Percentiles rank a stretch among this genome's conserved stretches.
Conservation (phyloP, 2,888 invertebrate species). For the Aspidapion aeneum region DNA sequence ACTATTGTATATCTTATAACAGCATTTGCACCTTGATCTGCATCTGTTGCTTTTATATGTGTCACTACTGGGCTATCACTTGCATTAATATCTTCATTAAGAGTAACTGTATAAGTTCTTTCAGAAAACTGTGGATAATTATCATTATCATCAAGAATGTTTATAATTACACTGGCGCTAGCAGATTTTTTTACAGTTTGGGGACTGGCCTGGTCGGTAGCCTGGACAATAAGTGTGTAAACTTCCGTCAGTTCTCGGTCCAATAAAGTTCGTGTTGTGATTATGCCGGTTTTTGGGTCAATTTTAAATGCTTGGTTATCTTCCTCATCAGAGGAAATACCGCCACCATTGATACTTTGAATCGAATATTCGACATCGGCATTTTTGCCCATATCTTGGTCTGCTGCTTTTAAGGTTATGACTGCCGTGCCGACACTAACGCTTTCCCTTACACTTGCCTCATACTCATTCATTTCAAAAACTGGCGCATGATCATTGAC, state of each 20-base stretch:
- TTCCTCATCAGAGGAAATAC: conserved; percentile 58
- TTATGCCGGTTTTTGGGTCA: conserved; percentile 79
- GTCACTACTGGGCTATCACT: conserved; percentile 81
- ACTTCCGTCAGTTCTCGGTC: conserved; percentile 86
- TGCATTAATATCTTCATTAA: conserved; percentile 87
- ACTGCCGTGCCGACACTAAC: conserved; percentile 86
- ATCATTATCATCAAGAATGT: conserved; percentile 86
- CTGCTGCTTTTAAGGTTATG: conserved; percentile 85
- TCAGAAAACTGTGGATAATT: conserved; percentile 93
- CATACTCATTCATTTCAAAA: conserved; percentile 90
- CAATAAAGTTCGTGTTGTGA: conserved; percentile 74
- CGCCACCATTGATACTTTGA: conserved; percentile 65
- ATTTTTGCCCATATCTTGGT: conserved; percentile 88
- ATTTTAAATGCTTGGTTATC: conserved; percentile 79
- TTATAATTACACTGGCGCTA: conserved; percentile 76
- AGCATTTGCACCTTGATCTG: conserved; percentile 90
- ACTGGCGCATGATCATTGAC: conserved; percentile 93
- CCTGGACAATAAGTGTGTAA: conserved; percentile 81
- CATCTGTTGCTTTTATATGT: conserved; percentile 83
- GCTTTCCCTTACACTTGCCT: conserved; percentile 84
- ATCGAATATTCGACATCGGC: conserved; percentile 77
- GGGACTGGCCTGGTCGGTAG: conserved; percentile 80
- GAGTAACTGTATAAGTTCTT: conserved; percentile 80
- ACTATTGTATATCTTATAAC: conserved; percentile 93
- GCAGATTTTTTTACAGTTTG: conserved; percentile 76